These are phyloP conservation scores for Lithophane semibrunnea DNA, from an alignment of 2,888 invertebrate genomes.

Conservation along the genomic window DNA sequence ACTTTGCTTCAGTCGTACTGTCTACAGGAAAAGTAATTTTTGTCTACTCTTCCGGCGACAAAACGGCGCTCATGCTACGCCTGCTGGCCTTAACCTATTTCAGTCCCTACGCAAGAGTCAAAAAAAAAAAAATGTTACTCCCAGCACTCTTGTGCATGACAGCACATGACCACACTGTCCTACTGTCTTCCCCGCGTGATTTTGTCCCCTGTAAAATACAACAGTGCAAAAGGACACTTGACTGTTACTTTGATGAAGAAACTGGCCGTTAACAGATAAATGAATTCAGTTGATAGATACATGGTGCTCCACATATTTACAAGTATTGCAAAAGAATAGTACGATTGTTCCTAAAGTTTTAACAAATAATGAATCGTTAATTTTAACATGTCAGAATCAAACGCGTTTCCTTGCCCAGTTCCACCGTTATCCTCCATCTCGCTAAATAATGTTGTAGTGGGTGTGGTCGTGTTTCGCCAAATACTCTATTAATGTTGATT, in stretches of 20 bases:
- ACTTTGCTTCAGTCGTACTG: too few species aligned
- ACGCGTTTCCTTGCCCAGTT: not conserved
- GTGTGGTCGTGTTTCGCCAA: constrained; percentile 3
- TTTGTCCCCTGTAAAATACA: not conserved
- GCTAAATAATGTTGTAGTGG: not conserved
- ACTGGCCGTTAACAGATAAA: not conserved
- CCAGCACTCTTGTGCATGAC: not conserved
- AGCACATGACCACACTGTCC: constrained; percentile 5
- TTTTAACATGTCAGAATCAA: not conserved
- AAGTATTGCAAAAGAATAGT: not conserved
- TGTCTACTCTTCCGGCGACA: too few species aligned
- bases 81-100: not conserved
- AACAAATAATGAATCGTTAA: not conserved
- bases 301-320: not conserved
- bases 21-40: too few species aligned
- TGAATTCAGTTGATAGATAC: not conserved
- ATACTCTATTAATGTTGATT: constrained; percentile 31
- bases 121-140: too few species aligned
- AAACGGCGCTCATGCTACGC: too few species aligned
- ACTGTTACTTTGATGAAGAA: too few species aligned
- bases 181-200: not conserved
- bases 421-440: not conserved
- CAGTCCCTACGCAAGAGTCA: not conserved
- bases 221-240: too few species aligned
- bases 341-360: not conserved